Base-by-base conservation (phyloP, 1,140 invertebrate species). In the Aleiodes sp. region DNA sequence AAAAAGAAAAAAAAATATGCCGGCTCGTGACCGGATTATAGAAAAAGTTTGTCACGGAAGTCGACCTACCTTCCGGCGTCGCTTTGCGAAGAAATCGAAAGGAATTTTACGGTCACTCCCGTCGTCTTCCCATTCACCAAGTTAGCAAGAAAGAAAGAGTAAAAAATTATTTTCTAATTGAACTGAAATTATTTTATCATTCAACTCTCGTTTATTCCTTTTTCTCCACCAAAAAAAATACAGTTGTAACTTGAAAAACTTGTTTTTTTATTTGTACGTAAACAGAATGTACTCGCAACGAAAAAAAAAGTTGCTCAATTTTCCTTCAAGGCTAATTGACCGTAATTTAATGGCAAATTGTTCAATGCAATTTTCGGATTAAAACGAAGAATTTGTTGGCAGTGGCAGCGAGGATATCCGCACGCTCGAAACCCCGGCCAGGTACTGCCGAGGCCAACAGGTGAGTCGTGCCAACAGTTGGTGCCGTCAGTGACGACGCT, bases 401-500 rank as follows among this genome's bases (percentile, higher is more conserved):
- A 12, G 8, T 19, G 35, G 33, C 7, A 35, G 52, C 63, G 41
- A 52, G 52, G 46, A 52, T 52, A 73, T 73, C 77, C 77, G 76
- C 73, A 65, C 78, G 70, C 63, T 77, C 59, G 76, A 78, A 74
- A 77, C 74, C 73, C 72, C 76, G 75, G 74, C 61, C 76, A 73
- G 76, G 72, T 73, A 79, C 78, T 80, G 76, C 31, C 75, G 74
- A 78, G 73, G 75, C 77, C 79, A 80, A 80, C 79, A 80, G 78
- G 79, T 80, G 78, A 80, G 78, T 73, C 71, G 57, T 75, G 78
- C 77, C 78, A 80, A 69, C 79, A 72, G 74, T 77, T 78, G 72
- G 74, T 64, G 37, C 35, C 41, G n/a, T 35, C 79, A 80, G 79
- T 77, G 73, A 71, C 77, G 79, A 39, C 64, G 41, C 56, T 67